Evolutionary conservation across 2,888 invertebrate genomes (phyloP), one percentile per base, ranked within the genome.

Genomic region (Cantharis rustica): DNA sequence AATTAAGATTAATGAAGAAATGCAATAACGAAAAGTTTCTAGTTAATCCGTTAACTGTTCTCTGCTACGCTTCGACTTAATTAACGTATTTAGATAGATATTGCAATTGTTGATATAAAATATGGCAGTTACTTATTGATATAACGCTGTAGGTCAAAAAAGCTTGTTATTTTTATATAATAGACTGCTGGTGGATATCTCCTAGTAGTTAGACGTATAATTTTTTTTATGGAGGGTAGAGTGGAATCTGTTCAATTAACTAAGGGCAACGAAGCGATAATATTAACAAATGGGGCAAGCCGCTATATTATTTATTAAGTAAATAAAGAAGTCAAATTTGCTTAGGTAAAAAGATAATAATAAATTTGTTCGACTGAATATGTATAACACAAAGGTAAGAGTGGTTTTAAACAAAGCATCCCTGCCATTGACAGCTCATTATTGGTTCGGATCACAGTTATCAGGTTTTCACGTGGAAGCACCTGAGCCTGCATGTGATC

Each of bases 381-480:
- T 31, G 27, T 16, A 23, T 69, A 69, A 31, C 31, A 27, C 11
- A 69, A 69, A 16, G 26, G 16, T 16, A 31, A 23, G 26, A 26
- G 70, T 31, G 68, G 70, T 61, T 77, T 80, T 80, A 81, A 80
- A 79, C 80, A 78, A 77, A 77, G 77, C 76, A n/a, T 31, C 69
- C 73, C 84, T 85, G 85, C 81, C 82, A 84, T 83, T 84, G 85
- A 85, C 86, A 86, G 84, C 84, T 85, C 85, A 86, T 85, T 86
- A 84, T 83, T 83, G 81, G 81, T 81, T 79, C 80, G 77, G 83
- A 84, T 84, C 83, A 84, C 83, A 82, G 83, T 83, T 83, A 83
- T 84, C 83, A 80, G 82, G 77, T 81, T 81, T 83, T 82, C 84
- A 82, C 82, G 83, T 83, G 82, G 84, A 80, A 76, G 75, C 76